These are phyloP conservation scores for Scyliorhinus canicula DNA, from an alignment of 2,797 vertebrate genomes.

Conservation along the genomic window DNA sequence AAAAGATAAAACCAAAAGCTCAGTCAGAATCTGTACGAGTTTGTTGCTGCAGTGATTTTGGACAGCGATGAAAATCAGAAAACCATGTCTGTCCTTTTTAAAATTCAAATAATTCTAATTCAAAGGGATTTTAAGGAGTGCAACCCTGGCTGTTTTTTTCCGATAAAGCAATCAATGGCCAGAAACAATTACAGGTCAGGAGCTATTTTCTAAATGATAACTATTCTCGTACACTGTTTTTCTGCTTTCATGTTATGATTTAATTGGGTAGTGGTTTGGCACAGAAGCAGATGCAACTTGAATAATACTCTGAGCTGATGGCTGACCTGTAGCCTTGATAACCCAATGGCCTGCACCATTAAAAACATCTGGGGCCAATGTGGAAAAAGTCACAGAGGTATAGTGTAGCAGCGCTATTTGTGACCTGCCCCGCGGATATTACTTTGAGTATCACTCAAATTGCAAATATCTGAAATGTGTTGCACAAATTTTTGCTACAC, in stretches of 20 bases:
- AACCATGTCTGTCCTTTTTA: background rate
- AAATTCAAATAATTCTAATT: background rate
- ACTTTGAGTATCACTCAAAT: background rate
- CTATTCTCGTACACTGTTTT: background rate
- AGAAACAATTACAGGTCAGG: background rate
- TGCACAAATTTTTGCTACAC: background rate
- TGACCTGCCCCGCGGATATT: background rate
- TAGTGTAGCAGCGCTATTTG: too few relatives aligned
- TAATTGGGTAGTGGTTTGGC: background rate
- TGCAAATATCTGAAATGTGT: background rate
- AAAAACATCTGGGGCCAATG: background rate
- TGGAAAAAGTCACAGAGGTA: background rate
- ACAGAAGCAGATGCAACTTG: background rate
- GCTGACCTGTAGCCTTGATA: background rate
- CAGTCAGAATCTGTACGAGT: background rate
- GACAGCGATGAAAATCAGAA: background rate
- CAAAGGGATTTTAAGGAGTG: background rate
- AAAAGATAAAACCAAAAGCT: background rate
- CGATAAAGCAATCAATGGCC: background rate
- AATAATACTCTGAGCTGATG: background rate
- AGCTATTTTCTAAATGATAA: constrained; percentile 5
- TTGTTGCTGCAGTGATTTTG: background rate
- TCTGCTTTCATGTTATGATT: background rate
- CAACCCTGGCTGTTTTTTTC: background rate
- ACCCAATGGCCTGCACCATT: background rate